Percentiles rank a stretch among this genome's conserved stretches.
phyloP scores from a whole-genome alignment of 2,797 vertebrate genomes.

The Apodemus agrarius region DNA sequence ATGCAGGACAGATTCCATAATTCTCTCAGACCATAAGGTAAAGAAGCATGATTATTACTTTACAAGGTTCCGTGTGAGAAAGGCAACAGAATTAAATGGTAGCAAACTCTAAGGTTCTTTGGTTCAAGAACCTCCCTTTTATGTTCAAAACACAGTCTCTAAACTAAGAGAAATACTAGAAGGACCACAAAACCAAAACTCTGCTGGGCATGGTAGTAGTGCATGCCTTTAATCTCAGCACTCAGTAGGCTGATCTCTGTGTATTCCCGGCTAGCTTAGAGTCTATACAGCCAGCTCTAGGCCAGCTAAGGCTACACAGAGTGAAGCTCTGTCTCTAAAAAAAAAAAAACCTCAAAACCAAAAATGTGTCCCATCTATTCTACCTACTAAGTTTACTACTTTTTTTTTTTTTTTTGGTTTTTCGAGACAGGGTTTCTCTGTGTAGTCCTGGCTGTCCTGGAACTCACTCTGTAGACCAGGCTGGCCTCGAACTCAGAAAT shows the following conservation, averaged over 20 bases:
- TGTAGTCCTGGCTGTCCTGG: too few relatives aligned
- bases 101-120: constrained; percentile 50
- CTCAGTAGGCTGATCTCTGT: background rate
- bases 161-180: background rate
- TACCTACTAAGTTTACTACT: constrained; percentile 53
- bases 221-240: background rate
- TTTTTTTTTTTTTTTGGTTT: too few relatives aligned
- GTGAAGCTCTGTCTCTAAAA: background rate
- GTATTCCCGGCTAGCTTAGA: background rate
- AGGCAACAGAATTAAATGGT: constrained; percentile 52
- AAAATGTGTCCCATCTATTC: constrained; percentile 37
- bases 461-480: too few relatives aligned
- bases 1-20: background rate
- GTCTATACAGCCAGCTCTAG: background rate
- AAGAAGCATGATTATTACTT: constrained; percentile 62
- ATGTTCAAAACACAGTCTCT: constrained; percentile 43
- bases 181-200: background rate
- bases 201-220: background rate
- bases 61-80: constrained; percentile 45
- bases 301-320: background rate
- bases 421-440: too few relatives aligned
- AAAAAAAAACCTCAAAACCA: constrained; percentile 10
- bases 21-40: constrained; percentile 38
- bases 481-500: too few relatives aligned
- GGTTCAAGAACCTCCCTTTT: constrained; percentile 37